Percentiles rank a stretch among this genome's conserved stretches.
Conservation (phyloP, 2,888 invertebrate species). For the Eupithecia abbreviata region DNA sequence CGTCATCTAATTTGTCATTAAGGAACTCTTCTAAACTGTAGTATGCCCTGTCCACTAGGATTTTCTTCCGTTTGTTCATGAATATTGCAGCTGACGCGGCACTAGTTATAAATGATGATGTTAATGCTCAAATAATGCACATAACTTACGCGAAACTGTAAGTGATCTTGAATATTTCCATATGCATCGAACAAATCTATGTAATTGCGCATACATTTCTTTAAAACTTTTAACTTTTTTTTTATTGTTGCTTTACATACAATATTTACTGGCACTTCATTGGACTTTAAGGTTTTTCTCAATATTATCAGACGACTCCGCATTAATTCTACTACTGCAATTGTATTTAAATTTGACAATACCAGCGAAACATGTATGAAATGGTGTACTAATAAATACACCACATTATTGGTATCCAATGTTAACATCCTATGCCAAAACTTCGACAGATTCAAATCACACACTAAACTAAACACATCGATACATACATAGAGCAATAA, state of each 20-base stretch:
- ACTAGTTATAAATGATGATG: neutral
- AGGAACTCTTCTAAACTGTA: too few species aligned
- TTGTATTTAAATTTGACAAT: neutral
- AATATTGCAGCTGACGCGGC: too few species aligned
- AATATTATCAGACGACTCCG: neutral
- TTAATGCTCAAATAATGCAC: neutral
- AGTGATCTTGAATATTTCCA: neutral
- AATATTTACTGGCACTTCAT: conserved; percentile 3
- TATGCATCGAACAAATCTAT: conserved; percentile 2
- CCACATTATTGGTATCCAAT: neutral
- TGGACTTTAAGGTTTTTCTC: neutral
- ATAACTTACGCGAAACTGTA: neutral
- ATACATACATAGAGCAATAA: neutral
- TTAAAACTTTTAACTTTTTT: neutral
- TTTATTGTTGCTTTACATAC: neutral
- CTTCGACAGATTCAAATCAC: conserved; percentile 4
- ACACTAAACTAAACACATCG: neutral
- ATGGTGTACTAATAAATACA: conserved; percentile 7
- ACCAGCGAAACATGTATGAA: neutral
- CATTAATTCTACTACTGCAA: neutral
- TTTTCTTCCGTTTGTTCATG: too few species aligned
- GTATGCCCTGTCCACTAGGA: too few species aligned
- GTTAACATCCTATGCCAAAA: conserved; percentile 5
- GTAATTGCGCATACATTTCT: conserved; percentile 6
- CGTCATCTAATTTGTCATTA: too few species aligned